phyloP scores from a whole-genome alignment of 2,113 vertebrate genomes.

The Ranitomeya variabilis region DNA sequence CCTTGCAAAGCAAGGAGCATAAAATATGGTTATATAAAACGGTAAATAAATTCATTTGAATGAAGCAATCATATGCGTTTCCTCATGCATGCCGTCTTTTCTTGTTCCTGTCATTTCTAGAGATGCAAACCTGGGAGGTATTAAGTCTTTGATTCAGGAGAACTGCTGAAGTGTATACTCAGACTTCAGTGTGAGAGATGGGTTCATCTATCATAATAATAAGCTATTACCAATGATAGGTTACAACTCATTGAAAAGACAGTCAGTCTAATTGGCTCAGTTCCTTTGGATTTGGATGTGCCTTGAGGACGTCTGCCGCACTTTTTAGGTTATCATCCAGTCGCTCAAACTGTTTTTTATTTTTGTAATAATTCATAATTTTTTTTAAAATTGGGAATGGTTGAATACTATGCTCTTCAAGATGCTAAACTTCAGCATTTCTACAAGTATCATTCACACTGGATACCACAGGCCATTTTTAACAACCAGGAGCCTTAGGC shows the following conservation, averaged over 20 bases:
- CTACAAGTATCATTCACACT: conserved; percentile 51
- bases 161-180: conserved; percentile 76
- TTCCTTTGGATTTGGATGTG: conserved; percentile 70
- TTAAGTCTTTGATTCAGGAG: conserved; percentile 72
- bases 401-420: conserved; percentile 61
- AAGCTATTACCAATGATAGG: conserved; percentile 82
- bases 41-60: conserved; percentile 73
- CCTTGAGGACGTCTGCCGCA: conserved; percentile 68
- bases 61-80: conserved; percentile 74
- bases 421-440: conserved; percentile 61
- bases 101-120: conserved; percentile 66
- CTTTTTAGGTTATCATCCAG: conserved; percentile 74
- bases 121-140: conserved; percentile 75
- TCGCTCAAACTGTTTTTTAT: conserved; percentile 69
- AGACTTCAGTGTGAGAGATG: conserved; percentile 76
- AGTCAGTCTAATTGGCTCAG: conserved; percentile 80
- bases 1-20: conserved; percentile 53
- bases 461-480: conserved; percentile 18
- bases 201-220: conserved; percentile 89
- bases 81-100: conserved; percentile 69
- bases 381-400: conserved; percentile 58
- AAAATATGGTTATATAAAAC: conserved; percentile 59
- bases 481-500: conserved; percentile 1
- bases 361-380: conserved; percentile 75
- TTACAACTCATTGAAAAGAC: conserved; percentile 81